Base-by-base conservation (phyloP, 53 echinoderm and acorn worm genomes). In the Temnopleurus reevesii region DNA sequence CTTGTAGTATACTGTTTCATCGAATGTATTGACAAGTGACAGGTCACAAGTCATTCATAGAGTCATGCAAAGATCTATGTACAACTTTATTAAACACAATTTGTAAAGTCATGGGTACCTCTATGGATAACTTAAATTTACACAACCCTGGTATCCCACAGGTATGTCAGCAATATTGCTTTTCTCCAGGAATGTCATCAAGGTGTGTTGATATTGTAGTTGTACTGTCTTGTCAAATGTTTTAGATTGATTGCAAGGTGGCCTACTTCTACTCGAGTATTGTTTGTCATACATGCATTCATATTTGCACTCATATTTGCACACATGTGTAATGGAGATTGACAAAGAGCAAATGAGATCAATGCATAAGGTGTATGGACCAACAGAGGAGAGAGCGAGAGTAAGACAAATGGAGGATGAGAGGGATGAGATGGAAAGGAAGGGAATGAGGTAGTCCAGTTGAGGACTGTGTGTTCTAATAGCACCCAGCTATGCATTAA, bases 261-360 rank as follows among this genome's bases (percentile, higher is more conserved):
- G 41, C 43, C 71, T 41, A 71, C 38, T 71, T 71, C 41, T 4
- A 63, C 6, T 71, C 7, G 8, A 0, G 41, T 71, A 71, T 71
- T 71, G 41, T 71, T 71, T 71, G 71, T 1, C 19, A 36, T 38
- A 41, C 13, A 71, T 71, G 71, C 71, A 71, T 71, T 71, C 21
- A 5, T 71, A 27, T 71, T 71, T 71, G 71, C 71, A 71, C 21
- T 71, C 21, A 5, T 71, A 27, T 71, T 71, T 71, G 71, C 71
- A 71, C 21, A n/a, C 19, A 18, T 71, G 43, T 19, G 71, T 41
- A 71, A 71, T 71, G 71, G 71, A 79, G 28, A 79, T 27, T 46
- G 79, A 79, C 45, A 24, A 3, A 27, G 79, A 15, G 30, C 12
- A 41, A 79, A 12, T 6, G 49, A 27, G 28, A 83, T 83, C 83